Conservation (phyloP, 2,797 vertebrate species). For the Crenuchus spilurus region DNA sequence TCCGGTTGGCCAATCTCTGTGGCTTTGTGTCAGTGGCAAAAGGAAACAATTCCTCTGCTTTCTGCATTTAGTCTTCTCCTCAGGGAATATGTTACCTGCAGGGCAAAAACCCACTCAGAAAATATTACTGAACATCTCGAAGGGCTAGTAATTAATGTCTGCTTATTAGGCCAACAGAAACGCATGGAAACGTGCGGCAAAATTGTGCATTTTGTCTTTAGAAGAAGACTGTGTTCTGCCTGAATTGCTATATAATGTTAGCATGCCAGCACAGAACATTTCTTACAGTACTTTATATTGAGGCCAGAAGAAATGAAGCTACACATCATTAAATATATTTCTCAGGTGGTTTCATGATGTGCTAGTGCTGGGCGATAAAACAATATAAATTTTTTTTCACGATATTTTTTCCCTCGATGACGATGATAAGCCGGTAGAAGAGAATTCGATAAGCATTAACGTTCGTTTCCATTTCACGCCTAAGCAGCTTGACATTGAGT, state of each 20-base stretch:
- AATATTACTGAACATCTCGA: slow-evolving; percentile 13
- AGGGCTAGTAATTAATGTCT: slow-evolving; percentile 42
- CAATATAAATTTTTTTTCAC: too few species aligned
- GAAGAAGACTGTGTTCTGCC: too few species aligned
- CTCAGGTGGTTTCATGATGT: too few species aligned
- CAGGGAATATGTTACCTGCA: slow-evolving; percentile 37
- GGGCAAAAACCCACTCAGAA: slow-evolving; percentile 23
- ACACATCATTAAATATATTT: too few species aligned
- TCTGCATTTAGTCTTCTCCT: slow-evolving; percentile 20
- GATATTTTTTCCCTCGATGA: too few species aligned
- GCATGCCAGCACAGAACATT: neutral
- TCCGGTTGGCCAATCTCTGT: slow-evolving; percentile 60
- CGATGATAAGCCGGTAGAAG: too few species aligned
- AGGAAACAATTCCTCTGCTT: slow-evolving; percentile 58
- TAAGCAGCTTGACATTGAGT: too few species aligned
- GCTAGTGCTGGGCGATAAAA: too few species aligned
- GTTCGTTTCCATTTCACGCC: too few species aligned
- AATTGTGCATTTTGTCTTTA: neutral
- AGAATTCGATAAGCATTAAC: too few species aligned
- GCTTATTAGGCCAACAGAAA: slow-evolving; percentile 20
- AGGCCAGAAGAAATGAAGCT: neutral
- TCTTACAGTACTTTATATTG: neutral
- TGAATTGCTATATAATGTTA: neutral
- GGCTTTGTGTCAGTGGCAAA: slow-evolving; percentile 44
- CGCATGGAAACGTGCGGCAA: slow-evolving; percentile 29